These are phyloP conservation scores for Temnothorax nylanderi DNA, from an alignment of 1,140 invertebrate genomes.

Conservation along the genomic window DNA sequence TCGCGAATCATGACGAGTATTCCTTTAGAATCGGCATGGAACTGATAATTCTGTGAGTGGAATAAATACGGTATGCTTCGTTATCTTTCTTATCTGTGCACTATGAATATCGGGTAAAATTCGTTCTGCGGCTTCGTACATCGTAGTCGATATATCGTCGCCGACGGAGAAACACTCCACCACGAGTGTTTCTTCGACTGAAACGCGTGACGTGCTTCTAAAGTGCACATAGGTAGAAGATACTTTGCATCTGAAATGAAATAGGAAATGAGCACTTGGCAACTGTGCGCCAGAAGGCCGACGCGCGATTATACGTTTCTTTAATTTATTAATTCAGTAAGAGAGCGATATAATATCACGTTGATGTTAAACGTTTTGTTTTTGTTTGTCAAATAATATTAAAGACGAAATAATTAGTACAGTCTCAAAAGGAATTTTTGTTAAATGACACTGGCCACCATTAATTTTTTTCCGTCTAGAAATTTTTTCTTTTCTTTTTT, in stretches of 20 bases:
- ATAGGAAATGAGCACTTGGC: conserved; percentile 82
- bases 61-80: conserved; percentile 29
- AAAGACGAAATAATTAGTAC: background rate
- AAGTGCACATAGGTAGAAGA: conserved; percentile 68
- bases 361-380: background rate
- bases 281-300: conserved; percentile 76
- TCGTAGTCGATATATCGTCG: conserved; percentile 6
- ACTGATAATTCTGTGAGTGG: conserved; percentile 72
- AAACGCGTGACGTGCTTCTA: conserved; percentile 49
- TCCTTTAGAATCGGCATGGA: conserved; percentile 56
- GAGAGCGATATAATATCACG: background rate
- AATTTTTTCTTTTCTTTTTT: background rate
- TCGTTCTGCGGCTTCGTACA: conserved; percentile 33
- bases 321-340: conserved; percentile 30
- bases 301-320: conserved; percentile 52
- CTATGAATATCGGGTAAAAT: conserved; percentile 78
- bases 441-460: background rate
- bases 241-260: conserved; percentile 81
- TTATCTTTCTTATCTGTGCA: conserved; percentile 80
- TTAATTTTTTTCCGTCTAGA: background rate
- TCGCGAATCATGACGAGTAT: conserved; percentile 82
- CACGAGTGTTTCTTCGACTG: background rate
- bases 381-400: background rate
- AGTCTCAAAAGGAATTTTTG: background rate
- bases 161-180: background rate